A percentile compares a stretch with the other conserved stretches of the same genome.
Conservation (phyloP, 2,113 vertebrate species). For the Neogale vison region DNA sequence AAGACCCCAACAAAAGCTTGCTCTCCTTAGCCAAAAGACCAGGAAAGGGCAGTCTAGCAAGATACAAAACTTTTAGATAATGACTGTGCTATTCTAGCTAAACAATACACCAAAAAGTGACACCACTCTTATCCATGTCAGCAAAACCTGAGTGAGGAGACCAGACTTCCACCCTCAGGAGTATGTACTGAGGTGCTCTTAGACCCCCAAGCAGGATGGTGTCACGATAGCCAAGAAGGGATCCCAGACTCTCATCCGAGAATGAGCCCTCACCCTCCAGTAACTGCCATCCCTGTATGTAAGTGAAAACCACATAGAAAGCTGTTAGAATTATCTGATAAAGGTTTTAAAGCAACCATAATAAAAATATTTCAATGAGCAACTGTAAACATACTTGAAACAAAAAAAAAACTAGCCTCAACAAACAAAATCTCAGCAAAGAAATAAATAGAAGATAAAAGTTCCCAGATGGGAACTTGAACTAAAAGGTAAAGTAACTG, state of each 20-base stretch:
- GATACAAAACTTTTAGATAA: not conserved
- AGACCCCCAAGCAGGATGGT: not conserved
- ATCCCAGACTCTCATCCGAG: not conserved
- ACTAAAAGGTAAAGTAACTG: not conserved
- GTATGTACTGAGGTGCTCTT: not conserved
- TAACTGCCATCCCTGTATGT: accelerated
- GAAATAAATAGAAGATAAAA: not conserved
- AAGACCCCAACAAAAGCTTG: not conserved
- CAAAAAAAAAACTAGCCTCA: not conserved
- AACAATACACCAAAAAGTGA: not conserved
- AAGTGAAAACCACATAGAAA: not conserved
- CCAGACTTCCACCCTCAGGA: not conserved
- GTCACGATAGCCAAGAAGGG: not conserved
- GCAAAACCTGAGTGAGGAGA: not conserved
- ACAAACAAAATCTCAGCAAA: not conserved
- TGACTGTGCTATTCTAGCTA: not conserved
- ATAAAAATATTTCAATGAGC: not conserved
- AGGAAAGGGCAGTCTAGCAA: not conserved
- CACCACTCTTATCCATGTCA: not conserved
- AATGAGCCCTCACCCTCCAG: not conserved
- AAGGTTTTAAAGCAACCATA: not conserved
- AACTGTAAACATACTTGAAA: not conserved
- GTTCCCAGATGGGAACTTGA: not conserved
- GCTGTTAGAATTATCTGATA: not conserved
- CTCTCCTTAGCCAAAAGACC: not conserved